Conservation (phyloP, 2,888 invertebrate species). For the Hydraecia micacea region DNA sequence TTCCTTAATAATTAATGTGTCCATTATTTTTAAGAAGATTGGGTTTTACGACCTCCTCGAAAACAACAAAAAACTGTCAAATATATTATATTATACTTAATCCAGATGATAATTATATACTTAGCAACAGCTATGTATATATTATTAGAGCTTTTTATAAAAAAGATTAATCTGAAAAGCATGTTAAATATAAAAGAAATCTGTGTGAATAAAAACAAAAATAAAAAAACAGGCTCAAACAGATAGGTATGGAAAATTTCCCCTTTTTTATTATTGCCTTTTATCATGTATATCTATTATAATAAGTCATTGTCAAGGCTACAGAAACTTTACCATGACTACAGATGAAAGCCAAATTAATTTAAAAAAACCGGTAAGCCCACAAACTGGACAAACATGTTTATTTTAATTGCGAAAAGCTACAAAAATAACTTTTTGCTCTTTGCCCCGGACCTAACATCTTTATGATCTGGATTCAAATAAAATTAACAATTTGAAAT, state of each 20-base stretch:
- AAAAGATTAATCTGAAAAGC: neutral
- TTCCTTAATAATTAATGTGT: neutral
- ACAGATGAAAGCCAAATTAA: conserved; percentile 40
- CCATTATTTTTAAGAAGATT: neutral
- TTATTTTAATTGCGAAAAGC: conserved; percentile 31
- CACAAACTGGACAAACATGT: conserved; percentile 32
- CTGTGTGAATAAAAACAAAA: neutral
- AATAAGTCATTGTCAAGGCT: conserved; percentile 30
- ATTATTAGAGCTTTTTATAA: neutral
- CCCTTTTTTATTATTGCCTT: neutral
- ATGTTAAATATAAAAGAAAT: neutral
- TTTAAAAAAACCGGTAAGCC: conserved; percentile 19
- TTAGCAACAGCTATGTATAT: neutral
- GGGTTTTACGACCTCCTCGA: neutral
- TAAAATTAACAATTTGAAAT: conserved; percentile 39
- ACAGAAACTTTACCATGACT: conserved; percentile 4
- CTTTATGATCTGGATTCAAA: conserved; percentile 30
- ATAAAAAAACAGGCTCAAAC: neutral
- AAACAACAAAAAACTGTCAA: conserved; percentile 1
- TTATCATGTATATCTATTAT: neutral
- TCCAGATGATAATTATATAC: neutral
- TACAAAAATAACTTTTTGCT: conserved; percentile 1
- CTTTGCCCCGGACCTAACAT: conserved; percentile 25
- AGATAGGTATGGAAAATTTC: neutral
- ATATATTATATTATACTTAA: neutral